Base-by-base conservation (phyloP, 2,888 invertebrate species). In the Luffia ferchaultella region DNA sequence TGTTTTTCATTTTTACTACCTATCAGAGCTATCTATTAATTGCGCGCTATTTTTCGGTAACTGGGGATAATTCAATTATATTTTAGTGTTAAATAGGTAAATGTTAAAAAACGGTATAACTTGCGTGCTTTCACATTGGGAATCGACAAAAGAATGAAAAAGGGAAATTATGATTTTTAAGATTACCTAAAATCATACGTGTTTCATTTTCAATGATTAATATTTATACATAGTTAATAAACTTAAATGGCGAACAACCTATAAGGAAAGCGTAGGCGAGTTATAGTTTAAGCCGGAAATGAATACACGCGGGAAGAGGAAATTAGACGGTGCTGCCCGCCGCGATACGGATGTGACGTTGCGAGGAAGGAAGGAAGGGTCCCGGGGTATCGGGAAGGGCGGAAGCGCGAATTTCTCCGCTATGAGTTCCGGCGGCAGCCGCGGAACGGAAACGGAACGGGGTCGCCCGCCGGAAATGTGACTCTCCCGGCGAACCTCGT, bases 231-330 rank as follows among this genome's bases (percentile, higher is more conserved):
- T 30, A 30, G 12, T 30, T 12, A 30, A 30, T 30, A 7, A 30
- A 30, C 3, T 30, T 30, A 30, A 30, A 30, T 30, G 30, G 5
- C 12, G 30, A 30, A 30, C 30, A 12, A 30, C 5, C 12, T 30
- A 30, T 30, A 30, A 30, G 30, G 30, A 7, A 30, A 30, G 5
- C 30, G 30, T 30, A 12, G 30, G 30, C 30, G 30, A 30, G 30
- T 30, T 69, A 70, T 72, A 72, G 73, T 71, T 54, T 67, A 68
- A 68, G 67, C 67, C 76, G 79, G 79, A 82, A 79, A 80, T 79
- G 75, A 77, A 76, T 72, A 73, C 69, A 74, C 71, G 71, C 74
- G 76, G 72, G 73, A 76, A 75, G 68, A 82, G 82, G 83, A 83
- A 84, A 82, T 83, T 79, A 77, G 76, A 73, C 67, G 68, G 69